phyloP scores from a whole-genome alignment of 1,140 invertebrate species.

The Zaprionus davidi region DNA sequence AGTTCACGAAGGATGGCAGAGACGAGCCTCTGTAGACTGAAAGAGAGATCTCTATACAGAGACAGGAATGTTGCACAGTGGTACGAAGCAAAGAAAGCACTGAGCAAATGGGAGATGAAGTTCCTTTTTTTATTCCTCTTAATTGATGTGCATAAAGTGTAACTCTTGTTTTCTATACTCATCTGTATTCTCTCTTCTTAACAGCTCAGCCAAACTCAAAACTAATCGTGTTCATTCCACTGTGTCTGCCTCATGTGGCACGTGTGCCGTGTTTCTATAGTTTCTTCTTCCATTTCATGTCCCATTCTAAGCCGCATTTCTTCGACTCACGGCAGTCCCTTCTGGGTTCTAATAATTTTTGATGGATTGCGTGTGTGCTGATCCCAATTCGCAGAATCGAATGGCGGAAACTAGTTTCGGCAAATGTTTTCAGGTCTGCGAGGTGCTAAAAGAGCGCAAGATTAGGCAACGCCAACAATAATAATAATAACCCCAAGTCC shows the following conservation, averaged over 20 bases:
- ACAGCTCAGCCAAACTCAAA: neutral
- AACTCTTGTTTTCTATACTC: too few species aligned
- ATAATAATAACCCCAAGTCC: constrained; percentile 25
- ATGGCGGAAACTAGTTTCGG: constrained; percentile 64
- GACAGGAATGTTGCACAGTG: constrained; percentile 40
- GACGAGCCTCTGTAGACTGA: neutral
- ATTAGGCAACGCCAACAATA: constrained; percentile 6
- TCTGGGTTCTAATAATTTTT: constrained; percentile 58
- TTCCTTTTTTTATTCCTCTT: too few species aligned
- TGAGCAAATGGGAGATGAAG: neutral
- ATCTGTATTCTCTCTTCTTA: too few species aligned
- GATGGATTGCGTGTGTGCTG: constrained; percentile 59
- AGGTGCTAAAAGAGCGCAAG: constrained; percentile 64
- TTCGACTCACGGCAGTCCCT: constrained; percentile 14
- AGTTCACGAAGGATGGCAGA: constrained; percentile 11
- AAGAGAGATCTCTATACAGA: neutral
- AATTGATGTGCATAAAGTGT: too few species aligned
- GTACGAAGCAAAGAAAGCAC: neutral
- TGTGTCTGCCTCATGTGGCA: constrained; percentile 17
- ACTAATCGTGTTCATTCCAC: neutral
- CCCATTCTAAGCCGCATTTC: constrained; percentile 49
- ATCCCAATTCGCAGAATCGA: constrained; percentile 57
- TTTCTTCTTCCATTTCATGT: neutral
- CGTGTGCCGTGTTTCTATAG: constrained; percentile 24
- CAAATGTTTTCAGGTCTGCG: constrained; percentile 25